Conservation (phyloP, 2,888 invertebrate species). For the Tinea trinotella region DNA sequence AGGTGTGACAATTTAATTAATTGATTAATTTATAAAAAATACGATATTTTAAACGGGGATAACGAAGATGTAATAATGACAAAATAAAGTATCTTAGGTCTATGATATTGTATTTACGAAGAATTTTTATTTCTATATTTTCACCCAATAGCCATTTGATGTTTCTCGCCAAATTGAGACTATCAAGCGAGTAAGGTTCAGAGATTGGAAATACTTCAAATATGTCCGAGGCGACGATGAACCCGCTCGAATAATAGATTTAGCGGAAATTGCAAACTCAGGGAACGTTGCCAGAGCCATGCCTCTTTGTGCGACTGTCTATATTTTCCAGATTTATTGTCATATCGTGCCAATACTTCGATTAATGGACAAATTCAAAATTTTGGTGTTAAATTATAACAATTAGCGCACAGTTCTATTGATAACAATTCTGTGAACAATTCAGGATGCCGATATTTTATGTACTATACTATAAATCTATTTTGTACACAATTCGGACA, state of each 20-base stretch:
- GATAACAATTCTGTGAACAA: background rate
- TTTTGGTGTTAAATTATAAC: background rate
- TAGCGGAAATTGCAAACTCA: slow-evolving; percentile 28
- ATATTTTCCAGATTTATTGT: slow-evolving; percentile 20
- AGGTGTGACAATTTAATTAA: too few species aligned
- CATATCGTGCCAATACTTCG: slow-evolving; percentile 18
- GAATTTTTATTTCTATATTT: slow-evolving; percentile 9
- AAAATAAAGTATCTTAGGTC: background rate
- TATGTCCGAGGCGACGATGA: slow-evolving; percentile 19
- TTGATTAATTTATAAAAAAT: too few species aligned
- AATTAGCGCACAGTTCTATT: background rate
- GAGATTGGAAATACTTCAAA: slow-evolving; percentile 15
- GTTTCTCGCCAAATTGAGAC: slow-evolving; percentile 10
- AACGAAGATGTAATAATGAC: too few species aligned
- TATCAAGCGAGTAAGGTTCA: background rate
- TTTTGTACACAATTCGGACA: too few species aligned
- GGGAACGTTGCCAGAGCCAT: slow-evolving; percentile 18
- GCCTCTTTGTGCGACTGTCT: slow-evolving; percentile 20
- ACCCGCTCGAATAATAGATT: slow-evolving; percentile 26
- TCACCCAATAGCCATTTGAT: slow-evolving; percentile 3
- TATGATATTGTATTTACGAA: background rate
- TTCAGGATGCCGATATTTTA: background rate
- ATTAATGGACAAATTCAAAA: slow-evolving; percentile 8
- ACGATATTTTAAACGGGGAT: too few species aligned
- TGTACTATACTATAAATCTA: too few species aligned